These are phyloP conservation scores for Myrmecobius fasciatus DNA, from an alignment of 2,113 vertebrate species.

Conservation along the genomic window DNA sequence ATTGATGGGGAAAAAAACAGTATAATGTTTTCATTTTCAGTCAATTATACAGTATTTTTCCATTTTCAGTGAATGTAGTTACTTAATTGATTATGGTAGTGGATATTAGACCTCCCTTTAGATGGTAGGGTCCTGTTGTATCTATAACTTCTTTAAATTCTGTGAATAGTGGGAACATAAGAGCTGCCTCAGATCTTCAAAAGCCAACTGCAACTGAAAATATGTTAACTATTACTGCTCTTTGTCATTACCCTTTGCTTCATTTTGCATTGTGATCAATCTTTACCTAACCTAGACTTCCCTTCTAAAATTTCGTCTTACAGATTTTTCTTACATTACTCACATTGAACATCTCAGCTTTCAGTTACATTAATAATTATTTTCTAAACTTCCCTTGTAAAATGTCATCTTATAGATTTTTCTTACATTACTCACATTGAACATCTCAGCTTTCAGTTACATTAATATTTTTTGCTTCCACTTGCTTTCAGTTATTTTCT, in stretches of 20 bases:
- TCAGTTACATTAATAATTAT: too few species aligned
- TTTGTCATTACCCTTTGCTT: not conserved
- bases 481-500: too few species aligned
- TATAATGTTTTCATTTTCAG: not conserved
- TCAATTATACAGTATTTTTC: not conserved
- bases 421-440: not conserved
- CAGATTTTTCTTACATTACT: not conserved
- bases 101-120: not conserved
- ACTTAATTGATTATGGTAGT: not conserved
- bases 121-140: not conserved
- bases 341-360: not conserved
- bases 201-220: not conserved
- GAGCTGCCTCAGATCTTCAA: not conserved
- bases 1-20: too few species aligned
- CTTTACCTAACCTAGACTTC: not conserved
- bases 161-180: not conserved
- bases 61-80: not conserved
- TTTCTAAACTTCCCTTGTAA: too few species aligned
- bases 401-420: not conserved
- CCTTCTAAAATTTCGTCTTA: not conserved
- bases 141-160: not conserved
- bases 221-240: not conserved
- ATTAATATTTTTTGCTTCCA: too few species aligned
- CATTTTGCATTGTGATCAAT: not conserved
- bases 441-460: too few species aligned